Evolutionary conservation across 1,140 invertebrate genomes (phyloP).

Genomic region (Catajapyx aquilonaris): DNA sequence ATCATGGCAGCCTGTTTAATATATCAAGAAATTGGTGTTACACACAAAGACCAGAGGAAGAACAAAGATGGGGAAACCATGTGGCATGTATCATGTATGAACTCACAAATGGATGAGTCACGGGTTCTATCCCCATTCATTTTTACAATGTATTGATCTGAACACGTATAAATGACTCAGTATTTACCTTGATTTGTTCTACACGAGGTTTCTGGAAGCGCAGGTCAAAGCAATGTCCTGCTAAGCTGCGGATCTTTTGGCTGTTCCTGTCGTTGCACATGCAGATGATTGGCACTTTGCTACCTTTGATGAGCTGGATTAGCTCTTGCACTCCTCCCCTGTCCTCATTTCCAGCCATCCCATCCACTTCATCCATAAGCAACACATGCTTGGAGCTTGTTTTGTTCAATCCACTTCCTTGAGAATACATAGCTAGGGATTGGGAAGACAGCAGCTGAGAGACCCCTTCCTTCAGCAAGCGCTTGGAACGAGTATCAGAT

Average conservation of each 20-base stretch:
- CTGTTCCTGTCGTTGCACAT: constrained; percentile 96
- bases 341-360: constrained; percentile 99
- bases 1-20: constrained; percentile 56
- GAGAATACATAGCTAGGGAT: too few relatives aligned
- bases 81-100: not conserved
- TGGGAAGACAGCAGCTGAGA: constrained; percentile 54
- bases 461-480: constrained; percentile 60
- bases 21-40: constrained; percentile 8
- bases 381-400: constrained; percentile 52
- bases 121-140: too few relatives aligned
- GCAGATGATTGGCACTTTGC: constrained; percentile 86
- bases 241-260: constrained; percentile 79
- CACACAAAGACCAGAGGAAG: too few relatives aligned
- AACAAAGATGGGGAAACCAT: too few relatives aligned
- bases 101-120: too few relatives aligned
- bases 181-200: constrained; percentile 79
- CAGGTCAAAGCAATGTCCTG: constrained; percentile 90
- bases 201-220: constrained; percentile 57
- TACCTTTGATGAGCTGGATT: constrained; percentile 74
- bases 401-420: constrained; percentile 10
- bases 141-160: too few relatives aligned
- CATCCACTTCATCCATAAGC: constrained; percentile 99
- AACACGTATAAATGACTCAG: too few relatives aligned
- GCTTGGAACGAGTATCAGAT: constrained; percentile 88
- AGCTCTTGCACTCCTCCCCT: constrained; percentile 89